These are phyloP conservation scores for Acrocephalus kingi DNA, from an alignment of 2,113 vertebrate species.

Conservation along the genomic window DNA sequence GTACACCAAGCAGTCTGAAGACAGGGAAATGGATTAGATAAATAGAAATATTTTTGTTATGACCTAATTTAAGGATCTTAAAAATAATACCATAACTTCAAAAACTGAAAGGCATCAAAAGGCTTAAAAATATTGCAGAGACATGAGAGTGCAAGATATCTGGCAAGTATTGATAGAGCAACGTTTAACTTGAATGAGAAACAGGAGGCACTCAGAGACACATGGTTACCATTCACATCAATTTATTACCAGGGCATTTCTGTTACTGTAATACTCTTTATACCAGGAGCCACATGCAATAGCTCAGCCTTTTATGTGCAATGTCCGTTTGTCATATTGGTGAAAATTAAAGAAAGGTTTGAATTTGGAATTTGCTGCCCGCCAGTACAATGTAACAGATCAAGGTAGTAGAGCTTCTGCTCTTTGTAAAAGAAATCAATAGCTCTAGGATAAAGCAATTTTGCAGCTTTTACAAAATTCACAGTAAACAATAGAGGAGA, in stretches of 20 bases:
- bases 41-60: conserved; percentile 62
- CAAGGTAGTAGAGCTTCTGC: not conserved
- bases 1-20: not conserved
- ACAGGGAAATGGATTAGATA: conserved; percentile 47
- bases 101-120: conserved; percentile 53
- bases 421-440: not conserved
- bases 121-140: conserved; percentile 32
- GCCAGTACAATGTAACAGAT: not conserved
- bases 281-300: conserved; percentile 29
- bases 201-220: conserved; percentile 59
- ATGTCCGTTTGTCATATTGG: not conserved
- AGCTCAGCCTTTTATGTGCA: not conserved
- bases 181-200: conserved; percentile 48
- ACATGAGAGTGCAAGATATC: conserved; percentile 38
- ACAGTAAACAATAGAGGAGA: not conserved
- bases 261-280: conserved; percentile 41
- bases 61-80: conserved; percentile 54
- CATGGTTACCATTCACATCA: conserved; percentile 56
- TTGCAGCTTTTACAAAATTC: not conserved
- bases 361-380: not conserved
- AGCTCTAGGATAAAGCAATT: not conserved
- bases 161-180: conserved; percentile 46
- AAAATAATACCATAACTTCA: conserved; percentile 19
- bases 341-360: conserved; percentile 33
- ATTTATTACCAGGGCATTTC: conserved; percentile 54